Conservation (phyloP, 2,888 invertebrate genomes). For the Standfussiana lucernea region DNA sequence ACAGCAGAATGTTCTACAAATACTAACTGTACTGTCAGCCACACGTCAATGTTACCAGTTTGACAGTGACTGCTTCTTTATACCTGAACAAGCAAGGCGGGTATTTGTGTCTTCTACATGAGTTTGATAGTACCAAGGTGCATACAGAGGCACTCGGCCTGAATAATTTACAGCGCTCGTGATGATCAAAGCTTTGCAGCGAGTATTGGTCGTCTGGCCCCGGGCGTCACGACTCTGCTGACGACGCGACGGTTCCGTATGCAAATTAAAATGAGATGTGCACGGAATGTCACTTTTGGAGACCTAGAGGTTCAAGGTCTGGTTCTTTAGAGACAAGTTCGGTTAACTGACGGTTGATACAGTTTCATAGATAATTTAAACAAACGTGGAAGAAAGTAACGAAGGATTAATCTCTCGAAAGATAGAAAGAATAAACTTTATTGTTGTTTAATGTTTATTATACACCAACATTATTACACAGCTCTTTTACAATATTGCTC, state of each 20-base stretch:
- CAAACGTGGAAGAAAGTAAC: background rate
- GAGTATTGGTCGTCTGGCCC: conserved; percentile 55
- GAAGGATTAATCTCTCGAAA: background rate
- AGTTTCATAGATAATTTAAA: background rate
- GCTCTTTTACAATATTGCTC: background rate
- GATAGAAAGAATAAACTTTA: background rate
- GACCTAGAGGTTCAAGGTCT: background rate
- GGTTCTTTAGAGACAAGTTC: background rate
- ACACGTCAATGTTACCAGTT: background rate
- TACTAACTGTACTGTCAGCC: conserved; percentile 32
- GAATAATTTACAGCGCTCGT: conserved; percentile 71
- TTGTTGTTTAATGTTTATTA: background rate
- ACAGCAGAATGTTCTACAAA: conserved; percentile 47
- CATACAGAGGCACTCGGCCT: conserved; percentile 51
- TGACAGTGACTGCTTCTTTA: background rate
- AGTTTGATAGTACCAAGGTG: conserved; percentile 24
- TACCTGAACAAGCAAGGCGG: background rate
- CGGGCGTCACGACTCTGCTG: conserved; percentile 22
- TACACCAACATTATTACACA: background rate
- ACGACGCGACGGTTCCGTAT: conserved; percentile 12
- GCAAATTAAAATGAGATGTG: conserved; percentile 10
- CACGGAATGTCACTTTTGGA: background rate
- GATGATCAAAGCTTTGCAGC: conserved; percentile 71
- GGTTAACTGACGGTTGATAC: background rate
- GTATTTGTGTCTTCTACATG: conserved; percentile 1